These are phyloP conservation scores for Liodrosophila aerea DNA, from an alignment of 2,888 invertebrate genomes.

Conservation along the genomic window DNA sequence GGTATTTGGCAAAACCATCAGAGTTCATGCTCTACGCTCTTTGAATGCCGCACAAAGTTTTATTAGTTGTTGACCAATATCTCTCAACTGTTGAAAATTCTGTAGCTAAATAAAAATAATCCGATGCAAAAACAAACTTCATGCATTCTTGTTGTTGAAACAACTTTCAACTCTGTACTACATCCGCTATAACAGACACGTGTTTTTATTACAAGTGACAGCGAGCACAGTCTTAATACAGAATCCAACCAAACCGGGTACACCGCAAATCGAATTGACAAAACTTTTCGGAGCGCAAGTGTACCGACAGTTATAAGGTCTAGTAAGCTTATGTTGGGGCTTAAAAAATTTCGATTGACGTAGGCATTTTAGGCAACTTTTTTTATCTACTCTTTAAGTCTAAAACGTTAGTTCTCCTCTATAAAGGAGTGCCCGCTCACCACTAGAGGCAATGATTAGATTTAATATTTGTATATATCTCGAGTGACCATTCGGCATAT, in stretches of 20 bases:
- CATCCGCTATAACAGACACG: background rate
- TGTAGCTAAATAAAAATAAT: constrained; percentile 2
- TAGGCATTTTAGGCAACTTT: no score
- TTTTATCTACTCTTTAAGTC: no score
- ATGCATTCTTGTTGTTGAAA: constrained; percentile 18
- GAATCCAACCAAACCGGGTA: background rate
- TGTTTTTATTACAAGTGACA: background rate
- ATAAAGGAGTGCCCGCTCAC: no score
- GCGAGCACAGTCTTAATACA: background rate
- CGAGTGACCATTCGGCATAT: no score
- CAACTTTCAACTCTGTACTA: constrained; percentile 17
- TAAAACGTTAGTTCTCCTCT: no score
- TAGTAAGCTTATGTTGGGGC: no score
- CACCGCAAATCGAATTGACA: constrained; percentile 17
- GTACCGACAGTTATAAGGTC: no score
- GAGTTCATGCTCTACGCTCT: constrained; percentile 36
- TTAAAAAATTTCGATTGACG: no score
- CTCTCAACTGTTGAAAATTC: constrained; percentile 20
- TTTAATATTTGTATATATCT: no score
- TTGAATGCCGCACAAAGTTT: constrained; percentile 63
- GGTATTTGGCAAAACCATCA: constrained; percentile 32
- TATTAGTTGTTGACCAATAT: constrained; percentile 70
- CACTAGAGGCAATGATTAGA: no score
- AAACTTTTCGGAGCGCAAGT: background rate
- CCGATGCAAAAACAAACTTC: constrained; percentile 33